Base-by-base conservation (phyloP, 2,888 invertebrate species). In the Eupithecia inturbata region DNA sequence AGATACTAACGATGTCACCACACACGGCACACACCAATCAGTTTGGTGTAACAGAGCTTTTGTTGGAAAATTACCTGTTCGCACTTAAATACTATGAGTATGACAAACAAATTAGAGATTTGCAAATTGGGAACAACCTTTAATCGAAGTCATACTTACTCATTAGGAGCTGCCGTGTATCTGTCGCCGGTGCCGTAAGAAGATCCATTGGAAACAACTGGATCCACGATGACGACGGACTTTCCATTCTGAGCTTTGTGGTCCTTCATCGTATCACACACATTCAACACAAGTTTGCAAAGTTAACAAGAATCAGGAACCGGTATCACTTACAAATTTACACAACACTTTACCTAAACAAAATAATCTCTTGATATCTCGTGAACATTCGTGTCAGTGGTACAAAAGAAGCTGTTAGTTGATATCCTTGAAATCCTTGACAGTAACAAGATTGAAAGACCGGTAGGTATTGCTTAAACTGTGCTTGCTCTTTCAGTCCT, bases 81-180 rank as follows among this genome's bases (percentile, higher is more conserved):
- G 49, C 49, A 22, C 22, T 53, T 53, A 53, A 53, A 53, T 22
- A n/a, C 0, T 10, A 49, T 69, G 22, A 22, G 26, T 57, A 57
- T 57, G 28, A 62, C 28, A 31, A 62, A 31, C 31, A 62, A 31
- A 10, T 31, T 19, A 62, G 31, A 62, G 31, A 62, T 62, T 62
- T 62, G 62, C 19, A 62, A 19, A 62, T 62, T 31, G 7, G 31
- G 7, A 36, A 63, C 28, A 62, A 31, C 45, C 64, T 36, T 39
- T 7, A 41, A 39, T 67, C 73, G 74, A 70, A 70, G 66, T 67
- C 70, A 70, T 63, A 93, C 94, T 94, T 85, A 94, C 94, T 93
- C 94, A 79, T 94, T 94, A 64, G 94, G 94, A 49, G 94, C 93
- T 67, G 94, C 92, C 3, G 94, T 92, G 78, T 91, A 89, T 86